A percentile compares a stretch with the other conserved stretches of the same genome.
These are phyloP conservation scores for Brachionus calyciflorus DNA, from an alignment of 1,140 invertebrate species.

Conservation along the genomic window DNA sequence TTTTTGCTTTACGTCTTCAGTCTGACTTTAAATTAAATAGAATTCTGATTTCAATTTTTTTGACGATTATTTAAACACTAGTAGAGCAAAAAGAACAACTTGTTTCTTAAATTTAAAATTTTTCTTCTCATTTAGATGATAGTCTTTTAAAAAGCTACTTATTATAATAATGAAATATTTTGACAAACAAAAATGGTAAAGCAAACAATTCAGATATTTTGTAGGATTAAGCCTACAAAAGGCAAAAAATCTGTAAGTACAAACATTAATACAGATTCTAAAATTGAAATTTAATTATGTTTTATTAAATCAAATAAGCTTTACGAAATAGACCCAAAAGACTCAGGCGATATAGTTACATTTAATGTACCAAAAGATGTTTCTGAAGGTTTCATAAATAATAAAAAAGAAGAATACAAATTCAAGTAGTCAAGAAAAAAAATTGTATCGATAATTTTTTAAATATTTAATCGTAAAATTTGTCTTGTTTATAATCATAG, in stretches of 20 bases:
- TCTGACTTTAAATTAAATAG: too few relatives aligned
- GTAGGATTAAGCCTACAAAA: slow-evolving; percentile 58
- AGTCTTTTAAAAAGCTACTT: not conserved
- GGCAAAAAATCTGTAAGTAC: slow-evolving; percentile 55
- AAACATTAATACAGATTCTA: not conserved
- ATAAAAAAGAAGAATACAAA: slow-evolving; percentile 60
- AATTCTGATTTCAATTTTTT: not conserved
- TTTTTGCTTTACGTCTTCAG: too few relatives aligned
- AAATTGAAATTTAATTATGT: not conserved
- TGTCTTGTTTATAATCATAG: slow-evolving; percentile 49
- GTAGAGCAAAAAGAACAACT: too few relatives aligned
- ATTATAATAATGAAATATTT: not conserved
- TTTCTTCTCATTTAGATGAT: not conserved
- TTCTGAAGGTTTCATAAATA: slow-evolving; percentile 58
- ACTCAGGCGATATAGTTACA: slow-evolving; percentile 52
- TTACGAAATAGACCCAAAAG: slow-evolving; percentile 57
- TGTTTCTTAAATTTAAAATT: too few relatives aligned
- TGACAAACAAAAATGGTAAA: slow-evolving; percentile 54
- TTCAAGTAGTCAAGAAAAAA: slow-evolving; percentile 49
- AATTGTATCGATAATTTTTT: too few relatives aligned
- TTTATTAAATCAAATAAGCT: slow-evolving; percentile 52
- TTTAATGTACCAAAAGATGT: slow-evolving; percentile 56
- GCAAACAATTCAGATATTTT: slow-evolving; percentile 61
- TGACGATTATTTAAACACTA: too few relatives aligned
- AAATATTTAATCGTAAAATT: slow-evolving; percentile 35